Base-by-base conservation (phyloP, 2,113 vertebrate genomes). In the Pithys albifrons region DNA sequence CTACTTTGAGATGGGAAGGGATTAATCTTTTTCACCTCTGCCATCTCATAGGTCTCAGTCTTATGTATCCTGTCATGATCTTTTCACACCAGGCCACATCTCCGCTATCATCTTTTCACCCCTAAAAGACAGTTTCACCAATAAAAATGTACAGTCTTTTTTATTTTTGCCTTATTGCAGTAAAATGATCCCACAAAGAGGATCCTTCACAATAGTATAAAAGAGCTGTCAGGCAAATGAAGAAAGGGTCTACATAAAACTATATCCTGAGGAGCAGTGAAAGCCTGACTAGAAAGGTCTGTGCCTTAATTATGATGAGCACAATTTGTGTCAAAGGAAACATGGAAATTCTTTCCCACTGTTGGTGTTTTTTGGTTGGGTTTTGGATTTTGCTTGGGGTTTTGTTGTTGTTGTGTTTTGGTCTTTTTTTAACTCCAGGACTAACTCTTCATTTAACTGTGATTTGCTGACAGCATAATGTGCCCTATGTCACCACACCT, bases 151-250 rank as follows among this genome's bases (percentile, higher is more conserved):
- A 33, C 3, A 15, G 29, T 1, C 4, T 33, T 65, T 62, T 71
- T 71, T 27, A 15, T 51, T 78, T 77, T 41, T 19, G 9, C 9
- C 14, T 87, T 31, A 6, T n/a, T 71, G 33, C 9, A 31, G 28
- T 17, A 52, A 71, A 82, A 52, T 0, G 1, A 3, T 9, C 6
- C 48, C 62, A n/a, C 4, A 52, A n/a, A 14, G 2, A 89, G 9
- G 2, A 2, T 7, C 4, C 28, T 57, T 61, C 10, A 28, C 8
- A 1, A 1, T 12, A 4, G 7, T 0, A 0, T 33, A 19, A 45
- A 65, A 67, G 2, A 41, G 2, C 17, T 62, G 41, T 23, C 27
- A 78, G 35, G 10, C 14, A 83, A 74, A 57, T 33, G 10, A 46
- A 61, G 49, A 35, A 66, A 66, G 25, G 17, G 82, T 19, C 28